A percentile compares a stretch with the other conserved stretches of the same genome.
Evolutionary conservation across 2,797 vertebrate genomes (phyloP).

Genomic region (Orientallactaga sibirica): DNA sequence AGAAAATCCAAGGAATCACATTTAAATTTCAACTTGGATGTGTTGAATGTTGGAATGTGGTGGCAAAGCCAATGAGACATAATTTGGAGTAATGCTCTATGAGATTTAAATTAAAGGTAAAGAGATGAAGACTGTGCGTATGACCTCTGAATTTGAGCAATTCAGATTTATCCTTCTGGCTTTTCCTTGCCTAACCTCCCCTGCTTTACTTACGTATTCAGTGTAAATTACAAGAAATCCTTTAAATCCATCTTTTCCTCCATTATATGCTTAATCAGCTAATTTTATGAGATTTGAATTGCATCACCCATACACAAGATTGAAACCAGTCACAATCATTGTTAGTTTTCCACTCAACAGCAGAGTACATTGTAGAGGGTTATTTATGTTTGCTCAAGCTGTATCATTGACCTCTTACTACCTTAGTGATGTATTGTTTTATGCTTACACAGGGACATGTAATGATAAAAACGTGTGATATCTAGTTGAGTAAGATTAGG

Average conservation of each 20-base stretch:
- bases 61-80: neutral
- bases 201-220: neutral
- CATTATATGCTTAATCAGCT: neutral
- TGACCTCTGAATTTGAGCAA: neutral
- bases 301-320: neutral
- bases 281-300: neutral
- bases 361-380: neutral
- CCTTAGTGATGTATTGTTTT: neutral
- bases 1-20: neutral
- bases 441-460: neutral
- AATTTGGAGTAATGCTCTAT: neutral
- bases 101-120: neutral
- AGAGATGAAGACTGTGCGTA: neutral
- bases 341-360: neutral
- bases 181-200: neutral
- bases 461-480: neutral
- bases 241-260: neutral
- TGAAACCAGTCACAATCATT: neutral
- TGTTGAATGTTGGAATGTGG: neutral
- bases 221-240: neutral
- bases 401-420: neutral
- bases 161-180: neutral
- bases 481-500: neutral
- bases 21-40: slow-evolving; percentile 27
- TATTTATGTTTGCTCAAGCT: neutral